Base-by-base conservation (phyloP, 2,888 invertebrate genomes). In the Thera britannica region DNA sequence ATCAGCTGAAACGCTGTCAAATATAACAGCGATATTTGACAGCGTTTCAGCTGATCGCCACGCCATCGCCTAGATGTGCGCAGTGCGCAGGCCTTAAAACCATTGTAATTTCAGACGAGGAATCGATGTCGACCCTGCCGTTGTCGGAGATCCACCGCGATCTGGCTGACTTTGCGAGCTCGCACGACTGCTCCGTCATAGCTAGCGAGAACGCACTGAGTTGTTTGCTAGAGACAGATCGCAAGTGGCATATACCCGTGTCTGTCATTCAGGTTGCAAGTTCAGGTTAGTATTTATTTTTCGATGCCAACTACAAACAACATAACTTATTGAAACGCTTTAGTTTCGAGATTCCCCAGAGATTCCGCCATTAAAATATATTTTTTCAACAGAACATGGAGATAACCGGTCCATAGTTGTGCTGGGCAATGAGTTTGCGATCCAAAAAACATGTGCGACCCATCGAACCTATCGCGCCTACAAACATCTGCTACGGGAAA, bases 141-240 rank as follows among this genome's bases (percentile, higher is more conserved):
- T 71, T 90, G 4, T 76, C 79, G 0, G 92, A 90, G 57, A 74
- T 92, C 0, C 85, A 91, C 65, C 71, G 75, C 0, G 83, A 86
- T 36, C 76, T 93, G 1, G 88, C 90, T 0, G 77, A 83, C 65
- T 89, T 74, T 34, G 88, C 87, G 0, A 11, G 74, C 0, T 83
- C 81, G 3, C 73, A 83, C 11, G 80, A 81, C 0, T 76, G 83
- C 0, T 67, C 68, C 5, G 75, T 71, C 68, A 73, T 89, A 2
- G 85, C 83, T 0, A 85, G 86, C 59, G 93, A 91, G 74, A 78
- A 72, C 2, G 88, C 90, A 0, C 77, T 92, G 51, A 75, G 73
- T 2, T 88, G 89, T 49, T 72, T 93, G 0, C 49, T 87, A n/a
- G 80, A 87, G 12, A 59, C 71, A 0, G 83, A 85, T 44, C 73